Percentiles rank a stretch among this genome's conserved stretches.
These are phyloP conservation scores for Platycheirus rosarum DNA, from an alignment of 2,888 invertebrate genomes.

Conservation along the genomic window DNA sequence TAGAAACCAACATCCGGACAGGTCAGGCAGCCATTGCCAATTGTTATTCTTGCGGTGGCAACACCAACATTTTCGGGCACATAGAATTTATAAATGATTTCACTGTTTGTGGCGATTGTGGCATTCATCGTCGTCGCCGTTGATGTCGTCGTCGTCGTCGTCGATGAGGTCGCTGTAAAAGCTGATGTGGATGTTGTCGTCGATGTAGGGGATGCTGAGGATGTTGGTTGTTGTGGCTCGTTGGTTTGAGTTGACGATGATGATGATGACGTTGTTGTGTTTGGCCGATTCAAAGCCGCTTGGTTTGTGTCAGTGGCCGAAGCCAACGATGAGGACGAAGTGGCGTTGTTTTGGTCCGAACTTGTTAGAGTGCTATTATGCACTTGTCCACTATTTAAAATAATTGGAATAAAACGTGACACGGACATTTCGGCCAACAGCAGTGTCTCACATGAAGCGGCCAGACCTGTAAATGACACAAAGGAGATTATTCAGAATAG, in stretches of 20 bases:
- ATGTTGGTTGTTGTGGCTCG: slow-evolving; percentile 59
- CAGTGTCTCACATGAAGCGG: slow-evolving; percentile 86
- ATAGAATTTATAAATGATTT: slow-evolving; percentile 84
- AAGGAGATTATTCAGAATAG: slow-evolving; percentile 26
- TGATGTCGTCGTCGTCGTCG: slow-evolving; percentile 35
- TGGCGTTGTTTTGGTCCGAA: slow-evolving; percentile 76
- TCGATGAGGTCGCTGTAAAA: slow-evolving; percentile 33
- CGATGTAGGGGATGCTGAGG: slow-evolving; percentile 62
- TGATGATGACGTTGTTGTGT: slow-evolving; percentile 81
- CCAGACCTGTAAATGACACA: slow-evolving; percentile 85
- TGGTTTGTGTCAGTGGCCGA: slow-evolving; percentile 52
- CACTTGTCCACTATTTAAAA: slow-evolving; percentile 80
- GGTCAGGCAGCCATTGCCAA: slow-evolving; percentile 82
- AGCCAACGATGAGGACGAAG: slow-evolving; percentile 37
- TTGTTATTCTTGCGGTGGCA: slow-evolving; percentile 79
- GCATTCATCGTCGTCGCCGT: slow-evolving; percentile 52
- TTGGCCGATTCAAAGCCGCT: slow-evolving; percentile 75
- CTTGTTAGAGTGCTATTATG: slow-evolving; percentile 80
- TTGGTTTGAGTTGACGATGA: slow-evolving; percentile 76
- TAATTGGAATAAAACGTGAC: slow-evolving; percentile 82
- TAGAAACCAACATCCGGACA: slow-evolving; percentile 83
- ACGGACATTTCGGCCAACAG: slow-evolving; percentile 87
- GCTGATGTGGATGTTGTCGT: slow-evolving; percentile 25
- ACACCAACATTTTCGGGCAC: slow-evolving; percentile 80
- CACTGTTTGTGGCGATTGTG: slow-evolving; percentile 77